These are phyloP conservation scores for Coregonus suidteri DNA, from an alignment of 2,797 vertebrate species.

Conservation along the genomic window DNA sequence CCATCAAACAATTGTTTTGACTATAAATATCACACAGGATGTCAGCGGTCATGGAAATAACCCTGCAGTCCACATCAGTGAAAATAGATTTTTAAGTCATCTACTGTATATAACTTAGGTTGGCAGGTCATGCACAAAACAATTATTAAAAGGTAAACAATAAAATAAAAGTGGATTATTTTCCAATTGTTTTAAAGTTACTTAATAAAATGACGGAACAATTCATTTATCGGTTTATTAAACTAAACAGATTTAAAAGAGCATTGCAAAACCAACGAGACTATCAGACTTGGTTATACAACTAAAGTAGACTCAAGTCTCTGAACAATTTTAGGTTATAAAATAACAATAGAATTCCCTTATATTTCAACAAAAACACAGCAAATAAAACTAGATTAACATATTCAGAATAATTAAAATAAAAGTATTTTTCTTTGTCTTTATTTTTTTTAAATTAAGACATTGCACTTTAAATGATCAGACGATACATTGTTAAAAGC, in stretches of 20 bases:
- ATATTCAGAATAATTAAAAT: constrained; percentile 66
- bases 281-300: constrained; percentile 19
- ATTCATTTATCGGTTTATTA: constrained; percentile 62
- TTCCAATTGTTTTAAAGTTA: constrained; percentile 3
- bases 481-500: not conserved
- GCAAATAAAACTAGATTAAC: constrained; percentile 66
- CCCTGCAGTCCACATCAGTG: not conserved
- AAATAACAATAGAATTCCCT: constrained; percentile 57
- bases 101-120: not conserved
- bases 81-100: not conserved
- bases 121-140: not conserved
- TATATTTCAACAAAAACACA: constrained; percentile 65
- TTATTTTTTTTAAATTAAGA: constrained; percentile 35
- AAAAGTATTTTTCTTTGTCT: constrained; percentile 39
- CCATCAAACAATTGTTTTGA: constrained; percentile 13
- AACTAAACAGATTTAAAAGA: constrained; percentile 58
- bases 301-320: constrained; percentile 6
- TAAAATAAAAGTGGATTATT: not conserved
- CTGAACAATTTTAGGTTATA: constrained; percentile 26
- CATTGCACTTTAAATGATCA: constrained; percentile 74
- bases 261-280: constrained; percentile 35
- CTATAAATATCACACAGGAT: constrained; percentile 17
- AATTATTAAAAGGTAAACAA: not conserved
- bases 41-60: constrained; percentile 21
- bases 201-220: constrained; percentile 19